Conservation (phyloP, 2,888 invertebrate genomes). For the Dicyrtomina minuta region DNA sequence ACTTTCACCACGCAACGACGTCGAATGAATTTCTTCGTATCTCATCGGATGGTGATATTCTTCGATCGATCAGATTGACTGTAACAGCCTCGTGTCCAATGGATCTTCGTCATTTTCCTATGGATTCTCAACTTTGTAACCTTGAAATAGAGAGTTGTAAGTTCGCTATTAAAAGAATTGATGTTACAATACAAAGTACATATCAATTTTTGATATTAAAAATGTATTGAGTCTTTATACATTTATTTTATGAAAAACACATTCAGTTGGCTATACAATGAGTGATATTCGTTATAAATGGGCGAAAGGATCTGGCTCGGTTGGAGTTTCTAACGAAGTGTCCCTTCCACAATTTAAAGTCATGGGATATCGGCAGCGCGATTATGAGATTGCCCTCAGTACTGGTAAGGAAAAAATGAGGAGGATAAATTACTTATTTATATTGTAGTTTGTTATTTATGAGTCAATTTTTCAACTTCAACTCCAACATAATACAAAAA, state of each 20-base stretch:
- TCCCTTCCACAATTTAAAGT: constrained; percentile 97
- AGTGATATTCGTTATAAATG: constrained; percentile 96
- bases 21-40: constrained; percentile 98
- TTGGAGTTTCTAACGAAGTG: constrained; percentile 93
- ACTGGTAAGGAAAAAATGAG: constrained; percentile 69
- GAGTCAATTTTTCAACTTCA: no score
- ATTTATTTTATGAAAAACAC: no score
- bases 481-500: no score
- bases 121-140: constrained; percentile 92
- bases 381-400: constrained; percentile 93
- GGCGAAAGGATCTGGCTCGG: constrained; percentile 93
- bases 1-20: constrained; percentile 99
- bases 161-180: no score
- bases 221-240: no score
- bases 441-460: no score
- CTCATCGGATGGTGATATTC: constrained; percentile 90
- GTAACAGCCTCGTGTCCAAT: constrained; percentile 95
- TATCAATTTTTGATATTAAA: no score
- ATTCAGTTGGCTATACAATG: constrained; percentile 96
- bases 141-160: constrained; percentile 98
- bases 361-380: constrained; percentile 92
- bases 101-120: constrained; percentile 94
- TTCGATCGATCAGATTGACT: constrained; percentile 92
- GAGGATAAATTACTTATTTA: constrained; percentile 26
- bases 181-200: constrained; percentile 55